A percentile compares a stretch with the other conserved stretches of the same genome.
phyloP scores from a whole-genome alignment of 2,888 invertebrate genomes.

The Luperina nickerlii region DNA sequence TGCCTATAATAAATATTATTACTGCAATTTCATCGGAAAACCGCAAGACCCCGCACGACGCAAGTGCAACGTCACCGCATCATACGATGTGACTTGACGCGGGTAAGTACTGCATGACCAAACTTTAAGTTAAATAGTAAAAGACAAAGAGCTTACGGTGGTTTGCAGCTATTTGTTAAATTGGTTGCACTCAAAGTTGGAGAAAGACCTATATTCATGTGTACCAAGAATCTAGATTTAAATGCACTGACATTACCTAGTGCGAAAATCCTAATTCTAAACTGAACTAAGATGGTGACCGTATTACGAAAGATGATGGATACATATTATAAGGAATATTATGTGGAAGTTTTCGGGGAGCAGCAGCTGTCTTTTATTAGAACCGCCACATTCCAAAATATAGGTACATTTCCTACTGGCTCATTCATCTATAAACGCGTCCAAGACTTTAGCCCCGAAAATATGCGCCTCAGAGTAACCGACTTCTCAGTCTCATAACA shows the following conservation, averaged over 20 bases:
- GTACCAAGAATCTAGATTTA: not conserved
- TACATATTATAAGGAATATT: not conserved
- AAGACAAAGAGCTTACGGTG: not conserved
- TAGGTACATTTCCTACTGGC: not conserved
- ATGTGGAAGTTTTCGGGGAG: too few relatives aligned
- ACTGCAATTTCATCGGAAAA: constrained; percentile 40
- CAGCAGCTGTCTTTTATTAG: constrained; percentile 2
- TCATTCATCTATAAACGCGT: not conserved
- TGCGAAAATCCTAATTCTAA: not conserved
- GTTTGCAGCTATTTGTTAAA: not conserved
- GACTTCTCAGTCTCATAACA: constrained; percentile 27
- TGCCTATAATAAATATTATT: not conserved
- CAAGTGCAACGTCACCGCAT: constrained; percentile 34
- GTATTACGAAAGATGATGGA: not conserved
- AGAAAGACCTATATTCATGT: not conserved
- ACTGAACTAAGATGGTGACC: not conserved
- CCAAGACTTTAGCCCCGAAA: constrained; percentile 4
- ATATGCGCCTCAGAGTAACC: constrained; percentile 1
- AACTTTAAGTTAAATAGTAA: constrained; percentile 4
- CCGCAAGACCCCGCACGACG: constrained; percentile 39
- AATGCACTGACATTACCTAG: not conserved
- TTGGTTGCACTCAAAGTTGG: not conserved
- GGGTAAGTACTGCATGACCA: constrained; percentile 7
- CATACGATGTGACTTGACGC: constrained; percentile 43
- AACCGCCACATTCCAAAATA: not conserved